Conservation (phyloP, 2,888 invertebrate genomes). For the Junonia oenone region DNA sequence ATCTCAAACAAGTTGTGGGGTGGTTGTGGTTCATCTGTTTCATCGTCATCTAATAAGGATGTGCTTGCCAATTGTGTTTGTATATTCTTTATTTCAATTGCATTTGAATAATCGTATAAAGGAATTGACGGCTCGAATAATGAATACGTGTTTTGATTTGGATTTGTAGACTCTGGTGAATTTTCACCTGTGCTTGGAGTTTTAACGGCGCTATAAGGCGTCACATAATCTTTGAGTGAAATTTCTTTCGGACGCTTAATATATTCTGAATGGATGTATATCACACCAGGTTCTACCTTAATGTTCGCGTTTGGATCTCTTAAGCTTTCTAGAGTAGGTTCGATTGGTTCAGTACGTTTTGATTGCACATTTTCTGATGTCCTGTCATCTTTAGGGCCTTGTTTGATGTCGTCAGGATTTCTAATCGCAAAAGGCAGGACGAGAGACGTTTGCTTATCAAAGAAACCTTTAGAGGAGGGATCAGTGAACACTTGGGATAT, state of each 20-base stretch:
- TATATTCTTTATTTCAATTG: constrained; percentile 7
- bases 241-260: too few relatives aligned
- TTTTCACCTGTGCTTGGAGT: background rate
- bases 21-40: background rate
- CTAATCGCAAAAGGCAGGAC: constrained; percentile 10
- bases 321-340: background rate
- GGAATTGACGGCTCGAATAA: constrained; percentile 18
- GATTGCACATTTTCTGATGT: background rate
- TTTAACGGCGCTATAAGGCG: too few relatives aligned
- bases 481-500: constrained; percentile 11
- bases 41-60: constrained; percentile 4
- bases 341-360: background rate
- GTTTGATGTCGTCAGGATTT: constrained; percentile 9
- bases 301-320: too few relatives aligned
- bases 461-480: constrained; percentile 16
- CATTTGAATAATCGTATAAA: constrained; percentile 11
- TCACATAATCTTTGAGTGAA: too few relatives aligned
- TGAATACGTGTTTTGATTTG: constrained; percentile 10
- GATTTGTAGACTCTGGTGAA: background rate
- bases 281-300: too few relatives aligned
- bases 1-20: constrained; percentile 19
- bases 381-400: background rate
- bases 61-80: constrained; percentile 14
- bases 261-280: too few relatives aligned
- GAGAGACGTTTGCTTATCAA: constrained; percentile 17